Evolutionary conservation across 2,888 invertebrate genomes (phyloP), one percentile per base, ranked within the genome.

Genomic region (Balanococcus diminutus): DNA sequence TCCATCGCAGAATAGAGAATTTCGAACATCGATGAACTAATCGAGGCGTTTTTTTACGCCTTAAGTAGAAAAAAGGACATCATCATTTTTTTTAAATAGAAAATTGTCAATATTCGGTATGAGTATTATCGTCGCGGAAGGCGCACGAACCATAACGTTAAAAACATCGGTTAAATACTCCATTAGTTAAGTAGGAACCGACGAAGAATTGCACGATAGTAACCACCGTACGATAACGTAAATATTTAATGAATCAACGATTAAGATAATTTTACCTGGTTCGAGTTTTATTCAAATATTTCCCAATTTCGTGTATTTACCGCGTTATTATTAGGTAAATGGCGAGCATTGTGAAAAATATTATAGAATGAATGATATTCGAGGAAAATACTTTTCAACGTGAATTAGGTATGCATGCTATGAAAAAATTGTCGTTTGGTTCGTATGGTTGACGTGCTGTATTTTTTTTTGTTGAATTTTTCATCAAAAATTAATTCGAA

Each of bases 191-290:
- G 42, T 42, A 42, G 19, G 8, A 1, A 19, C 3, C 51, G 51
- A 19, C 51, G 51, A 51, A 51, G 51, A 51, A 51, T 19, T 51
- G n/a, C 51, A 51, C 51, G 51, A 51, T 19, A 51, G 19, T 51
- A 51, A 51, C 51, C 51, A 51, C 51, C 19, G 51, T 19, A 51
- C 61, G 61, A 67, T 67, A 67, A 67, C 28, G 61, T 67, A 67
- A 67, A 67, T 67, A 67, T 67, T 67, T 67, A 67, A 67, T 67
- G 61, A 67, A 67, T 67, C 25, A 67, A 67, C 61, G 61, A 25
- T 28, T 67, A 67, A 67, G 61, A 67, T 67, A 67, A 67, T 51
- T 51, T 51, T 19, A n/a, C n/a, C n/a, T n/a, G 61, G 14, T 67
- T 67, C 61, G 28, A 67, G 61, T 67, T 67, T 67, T 67, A 67